phyloP scores from a whole-genome alignment of 2,888 invertebrate species.

The Lydus trimaculatus region DNA sequence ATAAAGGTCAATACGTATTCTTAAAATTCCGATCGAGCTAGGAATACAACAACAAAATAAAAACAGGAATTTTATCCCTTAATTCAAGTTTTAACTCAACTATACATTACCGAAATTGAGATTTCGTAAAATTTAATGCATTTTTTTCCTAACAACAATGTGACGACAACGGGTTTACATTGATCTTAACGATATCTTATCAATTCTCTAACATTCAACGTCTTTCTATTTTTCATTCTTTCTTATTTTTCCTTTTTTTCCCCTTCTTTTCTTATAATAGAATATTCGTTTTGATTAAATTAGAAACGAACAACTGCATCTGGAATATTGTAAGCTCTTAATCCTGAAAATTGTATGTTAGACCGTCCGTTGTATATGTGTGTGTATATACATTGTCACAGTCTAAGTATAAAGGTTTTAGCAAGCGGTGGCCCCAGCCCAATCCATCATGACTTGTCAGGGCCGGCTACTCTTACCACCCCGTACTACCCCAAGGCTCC shows the following conservation, averaged over 20 bases:
- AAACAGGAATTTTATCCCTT: not conserved
- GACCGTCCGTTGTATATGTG: constrained; percentile 28
- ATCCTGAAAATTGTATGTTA: constrained; percentile 36
- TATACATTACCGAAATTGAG: no score
- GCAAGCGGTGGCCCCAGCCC: constrained; percentile 60
- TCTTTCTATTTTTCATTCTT: not conserved
- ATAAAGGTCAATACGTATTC: constrained; percentile 11
- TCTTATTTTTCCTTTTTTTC: not conserved
- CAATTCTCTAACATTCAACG: not conserved
- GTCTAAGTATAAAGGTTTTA: constrained; percentile 58
- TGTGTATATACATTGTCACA: constrained; percentile 49
- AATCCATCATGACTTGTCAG: constrained; percentile 64
- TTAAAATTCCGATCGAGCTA: constrained; percentile 3
- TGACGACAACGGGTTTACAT: no score
- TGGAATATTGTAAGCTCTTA: constrained; percentile 35
- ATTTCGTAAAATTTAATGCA: no score
- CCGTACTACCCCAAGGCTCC: constrained; percentile 55
- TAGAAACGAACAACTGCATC: constrained; percentile 28
- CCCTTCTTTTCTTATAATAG: not conserved
- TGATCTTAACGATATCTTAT: not conserved
- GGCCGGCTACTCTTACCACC: constrained; percentile 61
- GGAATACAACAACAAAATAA: not conserved
- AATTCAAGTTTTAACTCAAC: no score
- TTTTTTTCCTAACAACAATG: no score
- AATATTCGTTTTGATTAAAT: constrained; percentile 28